Evolutionary conservation across 2,113 vertebrate genomes (phyloP), one percentile per base, ranked within the genome.

Genomic region (Merops nubicus): DNA sequence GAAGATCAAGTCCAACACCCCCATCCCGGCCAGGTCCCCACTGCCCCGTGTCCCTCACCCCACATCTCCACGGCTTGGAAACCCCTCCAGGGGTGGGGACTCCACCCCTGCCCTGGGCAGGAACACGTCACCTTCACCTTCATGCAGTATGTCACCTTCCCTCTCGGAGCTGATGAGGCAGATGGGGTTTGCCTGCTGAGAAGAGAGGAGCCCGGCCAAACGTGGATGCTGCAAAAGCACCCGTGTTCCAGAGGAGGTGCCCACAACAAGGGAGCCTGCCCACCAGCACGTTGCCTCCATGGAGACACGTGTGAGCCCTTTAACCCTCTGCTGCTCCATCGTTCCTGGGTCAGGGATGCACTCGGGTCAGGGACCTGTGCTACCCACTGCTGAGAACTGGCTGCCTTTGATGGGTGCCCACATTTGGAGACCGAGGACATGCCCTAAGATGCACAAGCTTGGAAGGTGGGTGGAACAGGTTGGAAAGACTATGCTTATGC

Each of bases 281-380:
- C 60, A 6, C 9, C 60, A 29, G 69, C 8, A 0, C 3, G 0
- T 8, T 11, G 23, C 22, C 51, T 57, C 34, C 3, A 2, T 7
- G 34, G 31, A 15, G 43, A 4, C 7, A 3, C 1, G 1, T 9
- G 31, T 17, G 63, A 65, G 5, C 34, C 42, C 29, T 40, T 54
- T 6, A 19, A 12, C 9, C 57, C 5, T 25, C 9, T 5, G 2
- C 20, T 42, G 16, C 31, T 20, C 54, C 40, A 1, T 21, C 20
- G 2, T 1, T 23, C 23, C 0, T 5, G 82, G 57, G 2, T 2
- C 6, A 1, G 26, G 43, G 17, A 4, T 5, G 47, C 29, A 5
- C 26, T 5, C 15, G 1, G 36, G 45, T 3, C 26, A 9, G 33
- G 16, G 62, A 18, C 7, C 23, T 1, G 6, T 12, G 34, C 38